These are phyloP conservation scores for Chalcis sispes DNA, from an alignment of 2,888 invertebrate genomes.

Conservation along the genomic window DNA sequence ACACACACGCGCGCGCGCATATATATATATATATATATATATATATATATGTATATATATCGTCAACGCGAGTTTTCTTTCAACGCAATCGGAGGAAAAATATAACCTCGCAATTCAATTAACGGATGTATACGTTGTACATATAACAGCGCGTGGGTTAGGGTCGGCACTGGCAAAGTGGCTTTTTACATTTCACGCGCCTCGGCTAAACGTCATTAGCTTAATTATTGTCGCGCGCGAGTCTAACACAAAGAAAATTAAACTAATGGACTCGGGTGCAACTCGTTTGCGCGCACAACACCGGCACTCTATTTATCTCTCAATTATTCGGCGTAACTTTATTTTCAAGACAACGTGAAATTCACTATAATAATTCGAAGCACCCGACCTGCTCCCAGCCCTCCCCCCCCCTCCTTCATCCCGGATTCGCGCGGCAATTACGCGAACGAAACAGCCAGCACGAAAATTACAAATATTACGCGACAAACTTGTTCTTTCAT, in stretches of 20 bases:
- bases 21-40: too few species aligned
- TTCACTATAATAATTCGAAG: constrained; percentile 37
- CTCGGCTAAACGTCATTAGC: constrained; percentile 33
- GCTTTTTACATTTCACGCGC: constrained; percentile 31
- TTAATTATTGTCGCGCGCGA: constrained; percentile 32
- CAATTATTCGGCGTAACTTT: constrained; percentile 46
- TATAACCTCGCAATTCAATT: constrained; percentile 42
- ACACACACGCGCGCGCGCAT: too few species aligned
- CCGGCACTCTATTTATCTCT: constrained; percentile 35
- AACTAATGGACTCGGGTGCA: constrained; percentile 30
- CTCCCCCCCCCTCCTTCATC: too few species aligned
- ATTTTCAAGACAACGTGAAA: constrained; percentile 28
- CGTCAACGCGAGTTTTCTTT: constrained; percentile 25
- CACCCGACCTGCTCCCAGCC: too few species aligned
- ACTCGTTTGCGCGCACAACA: neutral
- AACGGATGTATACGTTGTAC: too few species aligned
- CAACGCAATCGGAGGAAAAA: constrained; percentile 12
- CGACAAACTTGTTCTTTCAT: constrained; percentile 22
- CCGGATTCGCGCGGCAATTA: constrained; percentile 16
- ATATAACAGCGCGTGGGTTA: neutral
- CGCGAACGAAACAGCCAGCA: neutral
- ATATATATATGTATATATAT: too few species aligned
- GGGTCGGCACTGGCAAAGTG: neutral
- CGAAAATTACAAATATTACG: constrained; percentile 22
- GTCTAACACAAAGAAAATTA: constrained; percentile 38